Base-by-base conservation (phyloP, 2,797 vertebrate genomes). In the Pangasius larnaudii region DNA sequence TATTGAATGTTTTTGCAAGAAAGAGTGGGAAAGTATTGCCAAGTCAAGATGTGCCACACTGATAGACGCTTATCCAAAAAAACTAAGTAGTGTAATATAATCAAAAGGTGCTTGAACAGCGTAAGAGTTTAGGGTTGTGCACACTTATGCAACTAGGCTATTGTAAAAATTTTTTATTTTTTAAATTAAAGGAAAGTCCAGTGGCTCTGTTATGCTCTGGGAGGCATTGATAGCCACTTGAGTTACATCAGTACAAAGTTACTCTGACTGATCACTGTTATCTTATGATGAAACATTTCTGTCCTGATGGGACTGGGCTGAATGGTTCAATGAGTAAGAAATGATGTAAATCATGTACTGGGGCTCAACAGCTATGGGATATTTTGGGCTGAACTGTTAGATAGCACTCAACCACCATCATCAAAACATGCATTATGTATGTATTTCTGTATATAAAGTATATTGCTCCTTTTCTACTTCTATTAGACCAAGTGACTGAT, bases 401-500 rank as follows among this genome's bases (percentile, higher is more conserved):
- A 74, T 1, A 46, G 13, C 22, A 46, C 71, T 46, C 42, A 74
- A 46, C 71, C 10, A 27, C 8, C 71, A 74, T 46, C 22, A 74
- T 74, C 39, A 74, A 74, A 74, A 74, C 39, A 72, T 72, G 13
- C 14, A 30, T 77, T 53, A 30, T 51, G 18, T 51, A 30, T 78
- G 18, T 53, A 27, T 39, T 75, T 42, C 58, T 42, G 11, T 74
- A 27, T 72, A 74, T 74, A 39, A 1, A n/a, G 1, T 59, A 39
- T 58, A 77, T 65, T 36, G 33, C 4, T 39, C 27, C 27, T 65
- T 22, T 71, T 71, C 71, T 71, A 6, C 61, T 6, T 5, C 78
- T 81, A 10, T 49, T 93, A 99, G 98, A 98, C 92, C 92, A 96
- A 89, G 94, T 99, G 93, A 98, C 96, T 0, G 98, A 99, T 91